phyloP scores from a whole-genome alignment of 2,888 invertebrate species.

The Aphidoletes aphidimyza region DNA sequence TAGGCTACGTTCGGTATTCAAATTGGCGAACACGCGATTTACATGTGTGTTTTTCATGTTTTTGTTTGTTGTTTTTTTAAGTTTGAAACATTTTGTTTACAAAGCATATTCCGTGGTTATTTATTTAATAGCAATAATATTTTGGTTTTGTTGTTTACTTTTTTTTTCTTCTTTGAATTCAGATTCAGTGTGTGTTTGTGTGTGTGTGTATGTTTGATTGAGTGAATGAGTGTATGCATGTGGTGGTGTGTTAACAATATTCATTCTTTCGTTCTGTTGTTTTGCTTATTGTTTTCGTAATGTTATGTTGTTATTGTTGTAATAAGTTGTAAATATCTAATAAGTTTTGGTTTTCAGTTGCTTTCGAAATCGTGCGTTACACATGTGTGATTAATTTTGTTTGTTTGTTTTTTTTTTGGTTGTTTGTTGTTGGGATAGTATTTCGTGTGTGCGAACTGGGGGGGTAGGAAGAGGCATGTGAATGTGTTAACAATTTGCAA shows the following conservation, averaged over 20 bases:
- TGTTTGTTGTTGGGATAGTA: no score
- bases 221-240: not conserved
- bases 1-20: slow-evolving; percentile 31
- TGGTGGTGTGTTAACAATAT: not conserved
- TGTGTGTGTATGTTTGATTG: not conserved
- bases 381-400: not conserved
- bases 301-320: not conserved
- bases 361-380: slow-evolving; percentile 29
- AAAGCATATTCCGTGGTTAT: slow-evolving; percentile 42
- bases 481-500: slow-evolving; percentile 26
- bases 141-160: no score
- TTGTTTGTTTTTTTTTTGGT: not conserved
- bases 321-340: not conserved
- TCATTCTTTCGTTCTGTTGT: not conserved
- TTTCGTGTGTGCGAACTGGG: no score
- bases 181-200: not conserved
- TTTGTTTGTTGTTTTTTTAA: no score
- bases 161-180: no score
- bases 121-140: slow-evolving; percentile 30
- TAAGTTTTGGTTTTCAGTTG: slow-evolving; percentile 16
- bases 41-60: no score
- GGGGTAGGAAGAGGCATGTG: no score
- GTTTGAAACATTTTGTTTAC: slow-evolving; percentile 25
- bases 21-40: not conserved
- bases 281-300: not conserved